These are phyloP conservation scores for Belgica antarctica DNA, from an alignment of 2,888 invertebrate genomes.

Conservation along the genomic window DNA sequence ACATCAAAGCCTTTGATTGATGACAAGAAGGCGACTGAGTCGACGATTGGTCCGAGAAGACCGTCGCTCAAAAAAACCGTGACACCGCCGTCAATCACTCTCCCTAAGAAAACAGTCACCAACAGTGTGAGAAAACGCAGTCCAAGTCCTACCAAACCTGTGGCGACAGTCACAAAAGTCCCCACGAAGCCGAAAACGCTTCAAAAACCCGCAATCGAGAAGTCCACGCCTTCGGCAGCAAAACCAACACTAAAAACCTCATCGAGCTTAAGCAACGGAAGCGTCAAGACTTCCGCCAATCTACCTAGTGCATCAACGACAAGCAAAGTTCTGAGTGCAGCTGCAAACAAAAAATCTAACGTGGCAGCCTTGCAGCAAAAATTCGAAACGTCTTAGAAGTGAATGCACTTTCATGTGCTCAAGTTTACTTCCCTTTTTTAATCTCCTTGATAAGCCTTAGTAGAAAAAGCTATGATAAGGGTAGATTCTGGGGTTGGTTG, in stretches of 20 bases:
- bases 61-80: slow-evolving; percentile 40
- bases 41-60: background rate
- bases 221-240: slow-evolving; percentile 46
- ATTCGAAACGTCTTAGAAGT: slow-evolving; percentile 62
- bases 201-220: slow-evolving; percentile 19
- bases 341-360: slow-evolving; percentile 62
- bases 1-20: slow-evolving; percentile 36
- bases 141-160: slow-evolving; percentile 45
- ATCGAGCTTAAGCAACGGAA: slow-evolving; percentile 43
- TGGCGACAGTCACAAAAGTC: background rate
- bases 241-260: slow-evolving; percentile 45
- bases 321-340: slow-evolving; percentile 44
- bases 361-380: slow-evolving; percentile 77
- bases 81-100: slow-evolving; percentile 45
- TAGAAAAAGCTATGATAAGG: no score
- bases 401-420: background rate
- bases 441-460: slow-evolving; percentile 10
- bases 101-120: slow-evolving; percentile 44
- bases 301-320: background rate
- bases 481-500: no score
- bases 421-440: background rate
- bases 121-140: slow-evolving; percentile 46
- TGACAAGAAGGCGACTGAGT: background rate
- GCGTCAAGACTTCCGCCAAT: slow-evolving; percentile 11
- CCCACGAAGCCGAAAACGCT: slow-evolving; percentile 36